phyloP scores from a whole-genome alignment of 2,113 vertebrate species.

The Willisornis vidua region DNA sequence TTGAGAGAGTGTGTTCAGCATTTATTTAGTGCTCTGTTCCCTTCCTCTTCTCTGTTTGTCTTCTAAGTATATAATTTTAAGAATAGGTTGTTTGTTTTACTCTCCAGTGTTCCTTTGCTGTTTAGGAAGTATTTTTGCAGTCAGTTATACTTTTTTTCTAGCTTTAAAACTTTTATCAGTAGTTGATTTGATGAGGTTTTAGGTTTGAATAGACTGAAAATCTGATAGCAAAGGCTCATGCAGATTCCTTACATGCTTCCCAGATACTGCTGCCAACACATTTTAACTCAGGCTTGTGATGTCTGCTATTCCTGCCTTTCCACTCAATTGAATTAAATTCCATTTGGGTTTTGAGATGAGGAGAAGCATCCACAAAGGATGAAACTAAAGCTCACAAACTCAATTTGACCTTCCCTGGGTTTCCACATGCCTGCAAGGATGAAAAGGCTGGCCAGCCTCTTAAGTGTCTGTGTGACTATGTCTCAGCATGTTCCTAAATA shows the following conservation, averaged over 20 bases:
- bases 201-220: not conserved
- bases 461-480: accelerated
- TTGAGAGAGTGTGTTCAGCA: not conserved
- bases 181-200: not conserved
- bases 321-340: not conserved
- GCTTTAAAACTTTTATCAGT: not conserved
- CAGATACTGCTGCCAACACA: not conserved
- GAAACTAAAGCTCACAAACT: not conserved
- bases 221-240: not conserved
- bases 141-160: too few relatives aligned
- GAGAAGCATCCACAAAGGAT: not conserved
- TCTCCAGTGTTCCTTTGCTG: not conserved
- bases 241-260: not conserved
- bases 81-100: not conserved
- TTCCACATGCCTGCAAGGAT: not conserved
- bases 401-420: not conserved
- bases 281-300: not conserved
- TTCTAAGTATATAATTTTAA: not conserved
- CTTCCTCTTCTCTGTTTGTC: not conserved
- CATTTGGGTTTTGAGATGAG: not conserved
- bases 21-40: not conserved
- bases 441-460: not conserved
- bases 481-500: not conserved
- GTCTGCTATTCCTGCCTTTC: not conserved
- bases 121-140: not conserved